Percentiles rank a stretch among this genome's conserved stretches.
These are phyloP conservation scores for Drosophila albomicans DNA, from an alignment of 1,140 invertebrate genomes.

Conservation along the genomic window DNA sequence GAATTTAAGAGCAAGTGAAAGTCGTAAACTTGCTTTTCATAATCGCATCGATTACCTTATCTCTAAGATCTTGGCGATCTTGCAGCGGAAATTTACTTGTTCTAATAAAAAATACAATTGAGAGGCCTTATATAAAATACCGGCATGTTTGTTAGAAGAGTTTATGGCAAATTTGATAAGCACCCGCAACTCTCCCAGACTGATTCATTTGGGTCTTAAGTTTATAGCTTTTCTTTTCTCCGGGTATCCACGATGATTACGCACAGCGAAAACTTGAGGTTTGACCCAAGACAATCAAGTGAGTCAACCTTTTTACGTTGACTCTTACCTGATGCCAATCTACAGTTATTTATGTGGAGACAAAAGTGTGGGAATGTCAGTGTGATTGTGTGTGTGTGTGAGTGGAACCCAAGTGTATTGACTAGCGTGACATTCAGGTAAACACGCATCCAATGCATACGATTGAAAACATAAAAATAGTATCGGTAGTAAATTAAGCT, in stretches of 20 bases:
- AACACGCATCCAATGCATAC: not conserved
- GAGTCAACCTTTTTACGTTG: slow-evolving; percentile 27
- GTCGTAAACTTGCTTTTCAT: slow-evolving; percentile 1
- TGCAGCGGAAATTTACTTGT: not conserved
- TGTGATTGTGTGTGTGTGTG: not conserved
- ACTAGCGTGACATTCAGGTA: slow-evolving; percentile 10
- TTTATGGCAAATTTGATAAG: not conserved
- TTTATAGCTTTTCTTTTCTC: slow-evolving; percentile 15
- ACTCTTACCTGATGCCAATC: slow-evolving; percentile 22
- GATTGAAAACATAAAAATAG: not conserved
- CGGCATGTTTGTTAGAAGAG: not conserved
- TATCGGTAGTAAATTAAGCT: slow-evolving; percentile 23
- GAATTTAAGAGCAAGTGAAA: slow-evolving; percentile 14
- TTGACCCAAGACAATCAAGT: slow-evolving; percentile 2
- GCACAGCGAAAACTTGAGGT: slow-evolving; percentile 13
- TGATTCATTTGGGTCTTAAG: slow-evolving; percentile 35
- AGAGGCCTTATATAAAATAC: not conserved
- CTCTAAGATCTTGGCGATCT: not conserved
- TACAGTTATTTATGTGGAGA: slow-evolving; percentile 17
- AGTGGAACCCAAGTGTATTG: slow-evolving; percentile 5
- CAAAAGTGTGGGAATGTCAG: not conserved
- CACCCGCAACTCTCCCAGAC: not conserved
- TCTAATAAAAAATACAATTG: not conserved
- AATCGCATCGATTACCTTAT: not conserved
- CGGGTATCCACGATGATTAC: slow-evolving; percentile 12